Evolutionary conservation across 35 echinoderm and acorn worm species (phyloP).

Genomic region (Apostichopus japonicus): DNA sequence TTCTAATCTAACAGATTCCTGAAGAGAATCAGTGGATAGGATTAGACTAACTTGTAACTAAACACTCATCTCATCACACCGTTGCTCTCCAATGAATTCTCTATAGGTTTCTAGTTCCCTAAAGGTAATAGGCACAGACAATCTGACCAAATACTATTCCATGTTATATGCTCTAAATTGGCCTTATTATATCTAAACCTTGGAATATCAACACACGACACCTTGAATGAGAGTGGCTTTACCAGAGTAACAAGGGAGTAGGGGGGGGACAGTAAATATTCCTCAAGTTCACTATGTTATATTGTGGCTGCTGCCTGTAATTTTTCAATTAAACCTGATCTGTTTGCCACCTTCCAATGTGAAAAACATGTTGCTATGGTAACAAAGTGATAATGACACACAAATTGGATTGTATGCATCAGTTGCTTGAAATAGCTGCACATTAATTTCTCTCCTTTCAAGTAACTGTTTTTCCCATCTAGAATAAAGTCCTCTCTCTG

Average conservation of each 20-base stretch:
- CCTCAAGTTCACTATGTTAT: background rate
- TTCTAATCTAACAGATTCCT: constrained; percentile 1
- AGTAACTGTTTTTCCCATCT: background rate
- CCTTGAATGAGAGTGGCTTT: background rate
- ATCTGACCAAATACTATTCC: background rate
- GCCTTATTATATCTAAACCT: background rate
- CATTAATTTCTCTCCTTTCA: background rate
- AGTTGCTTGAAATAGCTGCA: background rate
- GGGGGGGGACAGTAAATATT: background rate
- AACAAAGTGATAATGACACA: constrained; percentile 29
- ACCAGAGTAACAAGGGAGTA: background rate
- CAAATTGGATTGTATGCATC: constrained; percentile 12
- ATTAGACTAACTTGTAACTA: background rate
- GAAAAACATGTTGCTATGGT: background rate
- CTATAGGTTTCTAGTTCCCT: background rate
- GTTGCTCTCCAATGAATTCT: background rate
- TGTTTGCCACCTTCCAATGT: constrained; percentile 25
- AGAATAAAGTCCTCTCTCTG: background rate
- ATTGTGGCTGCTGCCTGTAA: background rate
- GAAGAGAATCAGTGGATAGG: background rate
- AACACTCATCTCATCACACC: constrained; percentile 4
- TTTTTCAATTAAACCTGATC: constrained; percentile 16
- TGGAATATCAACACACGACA: background rate
- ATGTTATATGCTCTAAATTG: background rate
- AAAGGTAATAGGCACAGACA: background rate